phyloP scores from a whole-genome alignment of 1,140 invertebrate genomes.

The Sarcophaga peregrina region DNA sequence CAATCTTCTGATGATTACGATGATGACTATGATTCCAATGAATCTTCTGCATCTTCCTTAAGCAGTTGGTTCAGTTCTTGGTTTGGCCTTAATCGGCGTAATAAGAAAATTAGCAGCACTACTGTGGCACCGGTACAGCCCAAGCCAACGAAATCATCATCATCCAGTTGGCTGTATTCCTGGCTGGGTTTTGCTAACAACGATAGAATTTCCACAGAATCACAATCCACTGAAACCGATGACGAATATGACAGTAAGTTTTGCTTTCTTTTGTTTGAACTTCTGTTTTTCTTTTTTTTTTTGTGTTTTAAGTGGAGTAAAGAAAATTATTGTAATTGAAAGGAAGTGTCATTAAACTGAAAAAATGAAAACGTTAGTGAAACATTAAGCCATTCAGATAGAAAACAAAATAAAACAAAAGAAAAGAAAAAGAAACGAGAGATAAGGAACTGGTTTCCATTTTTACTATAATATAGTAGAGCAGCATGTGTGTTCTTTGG shows the following conservation, averaged over 20 bases:
- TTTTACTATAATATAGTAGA: too few relatives aligned
- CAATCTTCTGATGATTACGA: slow-evolving; percentile 43
- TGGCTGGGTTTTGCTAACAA: slow-evolving; percentile 57
- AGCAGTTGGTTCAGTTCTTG: slow-evolving; percentile 59
- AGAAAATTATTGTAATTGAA: background rate
- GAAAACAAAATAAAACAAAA: too few relatives aligned
- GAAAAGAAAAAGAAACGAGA: too few relatives aligned
- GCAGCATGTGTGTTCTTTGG: too few relatives aligned
- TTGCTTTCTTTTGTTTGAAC: background rate
- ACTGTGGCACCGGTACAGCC: slow-evolving; percentile 44
- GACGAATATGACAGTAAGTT: slow-evolving; percentile 58
- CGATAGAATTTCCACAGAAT: background rate
- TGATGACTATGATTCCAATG: slow-evolving; percentile 6
- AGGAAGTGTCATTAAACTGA: background rate
- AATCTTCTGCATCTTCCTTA: slow-evolving; percentile 45
- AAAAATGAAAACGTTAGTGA: background rate
- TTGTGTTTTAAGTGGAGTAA: background rate
- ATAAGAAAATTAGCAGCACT: slow-evolving; percentile 57
- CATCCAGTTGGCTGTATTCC: slow-evolving; percentile 58
- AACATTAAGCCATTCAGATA: too few relatives aligned
- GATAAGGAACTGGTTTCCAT: background rate
- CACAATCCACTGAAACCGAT: slow-evolving; percentile 51
- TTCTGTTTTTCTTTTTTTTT: background rate
- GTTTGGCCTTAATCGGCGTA: slow-evolving; percentile 56
- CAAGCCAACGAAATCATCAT: slow-evolving; percentile 44